Evolutionary conservation across 2,113 vertebrate species (phyloP).

Genomic region (Opisthocomus hoazin): DNA sequence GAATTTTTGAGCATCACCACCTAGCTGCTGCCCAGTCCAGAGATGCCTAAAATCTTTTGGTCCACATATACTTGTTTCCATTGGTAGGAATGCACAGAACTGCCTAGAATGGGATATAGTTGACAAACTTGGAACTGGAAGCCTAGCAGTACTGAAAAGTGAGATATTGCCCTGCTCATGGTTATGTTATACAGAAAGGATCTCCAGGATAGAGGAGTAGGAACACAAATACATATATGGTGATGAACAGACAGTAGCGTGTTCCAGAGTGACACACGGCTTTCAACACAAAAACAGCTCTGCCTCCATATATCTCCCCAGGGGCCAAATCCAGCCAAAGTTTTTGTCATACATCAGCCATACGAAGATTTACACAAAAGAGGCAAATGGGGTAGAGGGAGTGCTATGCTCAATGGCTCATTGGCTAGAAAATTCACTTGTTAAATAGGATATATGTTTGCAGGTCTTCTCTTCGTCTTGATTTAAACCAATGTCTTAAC

Average conservation of each 20-base stretch:
- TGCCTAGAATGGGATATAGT: not conserved
- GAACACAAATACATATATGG: not conserved
- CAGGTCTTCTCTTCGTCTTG: not conserved
- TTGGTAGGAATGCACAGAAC: not conserved
- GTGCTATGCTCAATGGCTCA: not conserved
- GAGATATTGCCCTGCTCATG: not conserved
- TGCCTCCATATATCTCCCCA: not conserved
- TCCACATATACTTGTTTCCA: not conserved
- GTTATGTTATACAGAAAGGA: not conserved
- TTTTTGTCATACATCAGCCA: not conserved
- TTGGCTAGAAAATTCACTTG: slow-evolving; percentile 38
- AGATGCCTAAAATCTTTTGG: not conserved
- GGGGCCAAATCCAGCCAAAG: not conserved
- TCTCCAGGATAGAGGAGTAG: not conserved
- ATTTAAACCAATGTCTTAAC: slow-evolving; percentile 38
- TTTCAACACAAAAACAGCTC: not conserved
- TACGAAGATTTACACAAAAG: not conserved
- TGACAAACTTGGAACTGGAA: not conserved
- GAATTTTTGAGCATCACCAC: not conserved
- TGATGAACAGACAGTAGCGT: not conserved
- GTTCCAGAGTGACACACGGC: not conserved
- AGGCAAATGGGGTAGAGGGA: not conserved
- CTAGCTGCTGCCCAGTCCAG: not conserved
- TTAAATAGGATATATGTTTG: slow-evolving; percentile 30
- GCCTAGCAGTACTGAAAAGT: not conserved